Conservation (phyloP, 2,888 invertebrate species). For the Andrena camellia region DNA sequence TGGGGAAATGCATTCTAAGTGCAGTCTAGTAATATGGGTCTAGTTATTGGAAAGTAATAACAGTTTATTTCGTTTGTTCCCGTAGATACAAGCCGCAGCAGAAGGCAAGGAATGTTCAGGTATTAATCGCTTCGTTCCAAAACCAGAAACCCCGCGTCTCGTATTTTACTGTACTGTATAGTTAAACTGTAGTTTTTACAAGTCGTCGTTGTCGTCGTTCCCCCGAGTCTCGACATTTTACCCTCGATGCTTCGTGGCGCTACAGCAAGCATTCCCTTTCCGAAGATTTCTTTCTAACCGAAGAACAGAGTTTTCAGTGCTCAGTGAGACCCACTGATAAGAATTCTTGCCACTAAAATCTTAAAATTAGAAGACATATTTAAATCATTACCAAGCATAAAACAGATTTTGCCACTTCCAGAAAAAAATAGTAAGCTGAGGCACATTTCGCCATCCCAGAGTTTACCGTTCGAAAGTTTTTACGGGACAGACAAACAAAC, state of each 20-base stretch:
- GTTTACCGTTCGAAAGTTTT: too few species aligned
- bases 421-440: too few species aligned
- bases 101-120: conserved; percentile 74
- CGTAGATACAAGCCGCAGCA: conserved; percentile 53
- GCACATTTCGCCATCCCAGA: too few species aligned
- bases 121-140: conserved; percentile 80
- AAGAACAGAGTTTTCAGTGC: conserved; percentile 60
- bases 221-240: conserved; percentile 55
- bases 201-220: conserved; percentile 58
- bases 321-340: not conserved
- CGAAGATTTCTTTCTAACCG: conserved; percentile 24
- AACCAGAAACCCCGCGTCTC: conserved; percentile 78
- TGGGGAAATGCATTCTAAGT: not conserved
- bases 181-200: conserved; percentile 70
- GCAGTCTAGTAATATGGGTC: too few species aligned
- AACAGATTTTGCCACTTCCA: not conserved
- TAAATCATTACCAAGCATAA: not conserved
- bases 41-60: conserved; percentile 13
- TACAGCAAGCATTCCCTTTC: conserved; percentile 20
- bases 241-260: conserved; percentile 37
- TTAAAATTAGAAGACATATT: not conserved
- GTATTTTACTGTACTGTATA: conserved; percentile 83
- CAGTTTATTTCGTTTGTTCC: conserved; percentile 25
- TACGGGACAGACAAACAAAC: too few species aligned
- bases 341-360: not conserved